Percentiles rank a stretch among this genome's conserved stretches.
These are phyloP conservation scores for Apeltes quadracus DNA, from an alignment of 2,113 vertebrate genomes.

Conservation along the genomic window DNA sequence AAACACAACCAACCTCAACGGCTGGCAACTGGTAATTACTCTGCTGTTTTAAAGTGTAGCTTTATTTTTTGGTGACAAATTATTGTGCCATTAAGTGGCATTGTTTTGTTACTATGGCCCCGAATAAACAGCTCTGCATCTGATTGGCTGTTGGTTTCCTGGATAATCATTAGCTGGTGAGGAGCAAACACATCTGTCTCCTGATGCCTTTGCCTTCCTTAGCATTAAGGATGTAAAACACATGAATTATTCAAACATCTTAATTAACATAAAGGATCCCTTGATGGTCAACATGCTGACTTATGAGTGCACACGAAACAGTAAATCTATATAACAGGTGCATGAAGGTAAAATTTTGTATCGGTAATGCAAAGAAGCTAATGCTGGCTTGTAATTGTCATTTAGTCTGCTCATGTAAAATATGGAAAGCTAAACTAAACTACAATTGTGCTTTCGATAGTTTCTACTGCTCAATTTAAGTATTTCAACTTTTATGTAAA, in stretches of 20 bases:
- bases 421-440: not conserved
- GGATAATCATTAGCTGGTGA: conserved; percentile 57
- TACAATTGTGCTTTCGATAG: not conserved
- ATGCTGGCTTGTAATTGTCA: not conserved
- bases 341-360: conserved; percentile 21
- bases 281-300: conserved; percentile 54
- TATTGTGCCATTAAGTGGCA: conserved; percentile 57
- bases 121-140: conserved; percentile 14
- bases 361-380: not conserved
- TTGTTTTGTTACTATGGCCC: conserved; percentile 51
- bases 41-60: conserved; percentile 52
- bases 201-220: conserved; percentile 32
- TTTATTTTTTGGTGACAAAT: conserved; percentile 53
- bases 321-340: conserved; percentile 34
- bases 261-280: conserved; percentile 61
- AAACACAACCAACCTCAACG: conserved; percentile 53
- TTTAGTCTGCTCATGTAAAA: not conserved
- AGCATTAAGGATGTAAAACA: conserved; percentile 41
- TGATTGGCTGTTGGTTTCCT: conserved; percentile 45
- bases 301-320: conserved; percentile 29
- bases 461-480: not conserved
- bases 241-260: conserved; percentile 65
- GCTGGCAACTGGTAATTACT: conserved; percentile 49
- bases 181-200: conserved; percentile 66
- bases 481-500: not conserved